Evolutionary conservation across 2,888 invertebrate genomes (phyloP).

Genomic region (Nematopogon swammerdamellus): DNA sequence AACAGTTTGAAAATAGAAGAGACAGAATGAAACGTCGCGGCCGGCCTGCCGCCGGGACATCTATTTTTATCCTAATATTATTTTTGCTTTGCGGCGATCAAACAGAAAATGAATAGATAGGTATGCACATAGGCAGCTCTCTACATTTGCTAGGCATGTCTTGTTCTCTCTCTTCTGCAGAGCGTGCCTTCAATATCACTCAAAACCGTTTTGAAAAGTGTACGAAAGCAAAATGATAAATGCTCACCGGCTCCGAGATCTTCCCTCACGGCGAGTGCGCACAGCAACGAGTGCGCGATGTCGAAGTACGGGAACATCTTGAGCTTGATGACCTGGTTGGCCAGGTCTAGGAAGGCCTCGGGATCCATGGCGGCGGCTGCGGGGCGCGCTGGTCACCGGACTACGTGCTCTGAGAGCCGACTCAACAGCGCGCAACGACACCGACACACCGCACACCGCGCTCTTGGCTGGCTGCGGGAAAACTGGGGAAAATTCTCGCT

Average conservation of each 20-base stretch:
- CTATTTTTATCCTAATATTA: constrained; percentile 1
- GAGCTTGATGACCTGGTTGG: constrained; percentile 97
- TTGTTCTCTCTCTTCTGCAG: too few relatives aligned
- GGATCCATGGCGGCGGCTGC: constrained; percentile 74
- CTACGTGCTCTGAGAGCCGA: constrained; percentile 18
- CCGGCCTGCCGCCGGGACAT: background rate
- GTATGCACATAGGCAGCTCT: too few relatives aligned
- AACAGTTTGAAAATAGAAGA: background rate
- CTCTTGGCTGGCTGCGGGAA: background rate
- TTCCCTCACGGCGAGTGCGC: constrained; percentile 92
- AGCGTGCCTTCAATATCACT: too few relatives aligned
- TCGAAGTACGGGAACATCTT: constrained; percentile 99
- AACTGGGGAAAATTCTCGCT: constrained; percentile 1
- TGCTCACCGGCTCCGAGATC: constrained; percentile 90
- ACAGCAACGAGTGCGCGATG: constrained; percentile 93
- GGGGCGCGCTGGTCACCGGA: constrained; percentile 12
- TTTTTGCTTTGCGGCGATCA: background rate
- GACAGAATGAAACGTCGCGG: background rate
- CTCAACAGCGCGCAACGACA: constrained; percentile 36
- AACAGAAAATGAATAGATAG: background rate
- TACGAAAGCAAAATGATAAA: constrained; percentile 10
- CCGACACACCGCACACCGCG: constrained; percentile 40
- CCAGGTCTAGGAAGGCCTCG: constrained; percentile 95
- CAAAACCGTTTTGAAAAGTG: too few relatives aligned
- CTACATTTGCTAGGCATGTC: too few relatives aligned